Evolutionary conservation across 2,888 invertebrate genomes (phyloP), one percentile per base, ranked within the genome.

Genomic region (Dryobota labecula): DNA sequence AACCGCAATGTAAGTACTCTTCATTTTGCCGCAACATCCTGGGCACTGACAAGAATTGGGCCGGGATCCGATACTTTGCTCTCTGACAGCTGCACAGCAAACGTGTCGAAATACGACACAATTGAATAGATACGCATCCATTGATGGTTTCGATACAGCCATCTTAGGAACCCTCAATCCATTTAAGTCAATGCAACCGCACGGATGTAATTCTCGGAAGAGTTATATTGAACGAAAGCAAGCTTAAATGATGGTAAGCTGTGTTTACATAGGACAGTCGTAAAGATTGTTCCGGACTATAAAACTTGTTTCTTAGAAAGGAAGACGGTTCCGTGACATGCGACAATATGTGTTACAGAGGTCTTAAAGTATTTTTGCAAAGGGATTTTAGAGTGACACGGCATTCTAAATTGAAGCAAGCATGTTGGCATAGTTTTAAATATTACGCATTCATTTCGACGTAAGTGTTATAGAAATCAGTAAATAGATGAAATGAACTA

Each of bases 231-330:
- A 72, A 72, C 68, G 66, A 27, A 47, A 67, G 62, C 54, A 78
- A 86, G 73, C 82, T 36, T 15, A 84, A 76, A 82, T 83, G 80
- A 76, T 81, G 81, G 83, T 76, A 76, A 78, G 68, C 67, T 79
- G 78, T 85, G 87, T 90, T 89, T 90, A 86, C 85, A 88, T 87
- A 88, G 88, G 87, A 86, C 81, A 83, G 83, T 84, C 84, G 80
- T 84, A 84, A 88, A 86, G 77, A 86, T 86, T 83, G 75, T 85
- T 80, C 70, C 73, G 72, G 60, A 47, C 57, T 61, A 73, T 76
- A 78, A 79, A 82, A 76, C 62, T 62, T 77, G 68, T 81, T 84
- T 81, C 80, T 68, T 36, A 70, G 78, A 87, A 84, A 76, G 33
- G 65, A 73, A 70, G 24, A 70, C 68, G 33, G n/a, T 58, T 61